Evolutionary conservation across 2,888 invertebrate genomes (phyloP), one percentile per base, ranked within the genome.

Genomic region (Ornithoptera alexandrae): DNA sequence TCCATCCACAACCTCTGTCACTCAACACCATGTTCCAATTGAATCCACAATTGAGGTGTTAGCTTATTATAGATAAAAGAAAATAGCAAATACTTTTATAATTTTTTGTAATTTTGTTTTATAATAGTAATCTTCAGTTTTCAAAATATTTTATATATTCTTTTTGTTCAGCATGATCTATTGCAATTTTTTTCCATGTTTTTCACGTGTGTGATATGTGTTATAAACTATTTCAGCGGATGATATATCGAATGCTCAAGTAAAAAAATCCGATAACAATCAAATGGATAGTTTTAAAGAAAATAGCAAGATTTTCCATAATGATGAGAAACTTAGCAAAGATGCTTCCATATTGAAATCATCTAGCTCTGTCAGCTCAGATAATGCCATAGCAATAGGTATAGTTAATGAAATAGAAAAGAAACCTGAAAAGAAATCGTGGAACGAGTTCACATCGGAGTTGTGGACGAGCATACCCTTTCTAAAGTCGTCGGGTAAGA

Each of bases 381-480:
- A 20, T 17, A 50, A n/a, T 8, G 39, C 17, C 24, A 50, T 20
- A 39, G 56, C 42, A 30, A 36, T 53, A 24, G 62, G 62, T 17
- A 59, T 68, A 61, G 66, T 68, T 59, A 73, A 74, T 65, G 63
- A 70, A 36, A 71, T 67, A 0, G 73, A 77, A 64, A 81, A 76
- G 71, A 81, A 78, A 71, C 73, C 77, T 58, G 83, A 83, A 50
- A 83, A 76, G 57, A 85, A 82, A 72, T 79, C 86, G 0, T 91
- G 92, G 91, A 88, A 86, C 67, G 88, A 90, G 0, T 72, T 90
- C 0, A 86, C 92, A 0, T 81, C 88, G 1, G 92, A 92, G 72
- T 70, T 90, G 0, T 89, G 89, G 87, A 77, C 83, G 2, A 84
- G 88, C 71, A 75, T 93, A 61, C 87, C 92, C 2, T 93, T 92